Evolutionary conservation across 2,888 invertebrate species (phyloP), one percentile per base, ranked within the genome.

Genomic region (Drosophila infuscata): DNA sequence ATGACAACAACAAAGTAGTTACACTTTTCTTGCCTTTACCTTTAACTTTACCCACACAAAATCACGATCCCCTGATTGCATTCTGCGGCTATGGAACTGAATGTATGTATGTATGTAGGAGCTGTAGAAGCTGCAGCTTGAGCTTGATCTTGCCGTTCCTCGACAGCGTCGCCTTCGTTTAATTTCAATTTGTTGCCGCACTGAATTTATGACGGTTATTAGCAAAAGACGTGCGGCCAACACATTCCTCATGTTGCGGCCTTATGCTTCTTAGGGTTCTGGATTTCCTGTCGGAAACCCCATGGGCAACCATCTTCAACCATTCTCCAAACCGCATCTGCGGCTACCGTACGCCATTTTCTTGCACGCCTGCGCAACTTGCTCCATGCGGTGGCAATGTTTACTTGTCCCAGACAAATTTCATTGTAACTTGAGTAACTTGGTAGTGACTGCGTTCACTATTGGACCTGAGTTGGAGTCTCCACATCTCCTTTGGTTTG

Each of bases 1-100:
- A 92, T 92, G 93, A 93, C 92, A 93, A 93, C 93, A 93, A 93
- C 93, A 93, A 93, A 93, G 92, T 92, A 89, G 89, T 84, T 88
- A 83, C 83, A 90, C 81, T 79, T 70, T 64, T 58, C 36, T 58
- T 20, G 29, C 30, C 46, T 36, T 20, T 46, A 25, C 52, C 41
- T 46, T 46, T 17, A 20, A 72, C 57, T 61, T 74, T 73, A 73
- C 87, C 83, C 82, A 83, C 81, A 85, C 71, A 82, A 83, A 86
- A 86, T 85, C 89, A 88, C 90, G 86, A 86, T 73, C 71, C 75
- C 69, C 83, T 86, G 86, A 85, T 81, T 82, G 79, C 82, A 80
- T 86, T 79, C 86, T 79, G 80, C 86, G 82, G 77, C 79, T 46
- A 4, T 46, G 46, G 15, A 46, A 46, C 15, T 46, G 25, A 46